Evolutionary conservation across 2,888 invertebrate genomes (phyloP).

Genomic region (Sialis lutaria): DNA sequence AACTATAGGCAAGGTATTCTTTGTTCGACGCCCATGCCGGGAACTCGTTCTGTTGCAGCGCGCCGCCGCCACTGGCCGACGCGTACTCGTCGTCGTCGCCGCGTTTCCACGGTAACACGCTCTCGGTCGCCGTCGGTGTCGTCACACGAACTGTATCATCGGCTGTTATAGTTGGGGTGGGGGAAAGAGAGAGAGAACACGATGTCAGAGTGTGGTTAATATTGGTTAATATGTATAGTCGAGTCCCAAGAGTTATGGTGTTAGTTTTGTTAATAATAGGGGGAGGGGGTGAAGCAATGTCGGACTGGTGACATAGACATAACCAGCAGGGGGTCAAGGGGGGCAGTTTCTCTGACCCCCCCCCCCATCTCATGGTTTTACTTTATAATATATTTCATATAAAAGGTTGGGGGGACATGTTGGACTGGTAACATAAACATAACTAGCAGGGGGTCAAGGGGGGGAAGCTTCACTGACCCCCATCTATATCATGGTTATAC

Average conservation of each 20-base stretch:
- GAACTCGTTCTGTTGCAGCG: conserved; percentile 70
- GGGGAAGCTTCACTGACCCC: too few relatives aligned
- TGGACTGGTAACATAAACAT: too few relatives aligned
- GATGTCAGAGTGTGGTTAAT: background rate
- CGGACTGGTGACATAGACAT: too few relatives aligned
- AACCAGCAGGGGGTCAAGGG: too few relatives aligned
- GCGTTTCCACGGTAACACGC: conserved; percentile 84
- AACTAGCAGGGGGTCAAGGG: too few relatives aligned
- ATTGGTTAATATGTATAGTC: background rate
- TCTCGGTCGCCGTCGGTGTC: conserved; percentile 77
- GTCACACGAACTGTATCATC: conserved; percentile 58
- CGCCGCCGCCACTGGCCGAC: conserved; percentile 29
- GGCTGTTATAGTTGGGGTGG: conserved; percentile 24
- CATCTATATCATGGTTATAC: too few relatives aligned
- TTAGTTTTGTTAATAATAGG: background rate
- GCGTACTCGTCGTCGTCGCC: conserved; percentile 55
- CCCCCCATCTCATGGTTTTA: too few relatives aligned
- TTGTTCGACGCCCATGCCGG: conserved; percentile 93
- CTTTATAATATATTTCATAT: too few relatives aligned
- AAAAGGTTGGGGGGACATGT: too few relatives aligned
- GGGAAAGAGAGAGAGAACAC: background rate
- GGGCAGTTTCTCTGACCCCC: too few relatives aligned
- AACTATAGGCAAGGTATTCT: conserved; percentile 81
- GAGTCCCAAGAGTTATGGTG: background rate
- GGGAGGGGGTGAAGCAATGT: too few relatives aligned